Evolutionary conservation across 1,140 invertebrate genomes (phyloP).

Genomic region (Drosophila baimaii): DNA sequence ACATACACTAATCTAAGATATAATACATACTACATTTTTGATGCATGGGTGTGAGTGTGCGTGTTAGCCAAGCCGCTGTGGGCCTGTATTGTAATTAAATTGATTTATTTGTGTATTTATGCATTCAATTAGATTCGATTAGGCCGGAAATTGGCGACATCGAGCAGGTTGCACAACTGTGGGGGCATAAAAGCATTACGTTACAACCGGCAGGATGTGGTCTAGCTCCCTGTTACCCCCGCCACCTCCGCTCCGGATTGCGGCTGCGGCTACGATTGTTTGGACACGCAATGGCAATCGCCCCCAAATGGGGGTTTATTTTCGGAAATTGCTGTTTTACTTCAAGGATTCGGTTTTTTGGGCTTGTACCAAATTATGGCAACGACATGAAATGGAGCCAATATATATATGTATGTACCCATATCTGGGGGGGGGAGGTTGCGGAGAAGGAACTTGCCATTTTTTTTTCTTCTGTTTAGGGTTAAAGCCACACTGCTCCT

Average conservation of each 20-base stretch:
- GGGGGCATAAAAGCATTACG: slow-evolving; percentile 3
- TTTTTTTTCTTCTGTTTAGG: slow-evolving; percentile 1
- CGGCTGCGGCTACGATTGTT: slow-evolving; percentile 60
- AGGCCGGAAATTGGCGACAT: slow-evolving; percentile 38
- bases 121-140: slow-evolving; percentile 56
- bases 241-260: slow-evolving; percentile 14
- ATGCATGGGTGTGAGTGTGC: slow-evolving; percentile 16
- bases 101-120: slow-evolving; percentile 56
- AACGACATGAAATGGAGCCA: slow-evolving; percentile 54
- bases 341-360: slow-evolving; percentile 63
- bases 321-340: slow-evolving; percentile 76
- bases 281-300: slow-evolving; percentile 68
- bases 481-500: too few relatives aligned
- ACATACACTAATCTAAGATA: not conserved
- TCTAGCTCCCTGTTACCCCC: not conserved
- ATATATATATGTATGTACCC: slow-evolving; percentile 5
- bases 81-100: slow-evolving; percentile 60
- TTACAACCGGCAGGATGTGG: slow-evolving; percentile 27
- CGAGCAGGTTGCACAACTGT: slow-evolving; percentile 29
- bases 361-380: slow-evolving; percentile 46
- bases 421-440: not conserved
- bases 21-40: not conserved
- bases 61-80: slow-evolving; percentile 30
- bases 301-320: slow-evolving; percentile 67
- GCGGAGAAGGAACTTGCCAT: slow-evolving; percentile 7